These are phyloP conservation scores for Labeo rohita DNA, from an alignment of 2,113 vertebrate genomes.

Conservation along the genomic window DNA sequence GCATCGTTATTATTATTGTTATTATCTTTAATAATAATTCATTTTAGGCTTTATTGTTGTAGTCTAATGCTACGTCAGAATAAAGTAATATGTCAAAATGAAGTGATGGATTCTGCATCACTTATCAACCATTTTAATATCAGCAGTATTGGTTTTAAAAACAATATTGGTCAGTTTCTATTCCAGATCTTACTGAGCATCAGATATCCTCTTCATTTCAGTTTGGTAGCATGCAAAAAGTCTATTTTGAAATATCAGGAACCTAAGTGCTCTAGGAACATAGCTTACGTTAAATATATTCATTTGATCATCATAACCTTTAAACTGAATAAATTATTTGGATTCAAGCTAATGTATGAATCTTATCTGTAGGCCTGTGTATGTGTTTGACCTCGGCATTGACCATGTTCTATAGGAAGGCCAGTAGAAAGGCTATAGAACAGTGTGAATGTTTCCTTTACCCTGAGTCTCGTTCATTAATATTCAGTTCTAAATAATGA, in stretches of 20 bases:
- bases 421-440: constrained; percentile 6
- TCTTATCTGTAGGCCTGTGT: not conserved
- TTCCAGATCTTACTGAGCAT: not conserved
- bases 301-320: not conserved
- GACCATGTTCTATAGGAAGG: not conserved
- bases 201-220: not conserved
- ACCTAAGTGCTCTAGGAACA: not conserved
- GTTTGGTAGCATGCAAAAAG: not conserved
- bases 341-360: not conserved
- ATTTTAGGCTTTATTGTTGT: too few species aligned
- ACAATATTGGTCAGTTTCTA: not conserved
- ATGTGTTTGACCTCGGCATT: not conserved
- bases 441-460: not conserved
- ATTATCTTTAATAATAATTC: too few species aligned
- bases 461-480: constrained; percentile 4
- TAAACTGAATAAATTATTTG: not conserved
- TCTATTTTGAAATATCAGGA: not conserved
- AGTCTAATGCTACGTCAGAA: not conserved
- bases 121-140: not conserved
- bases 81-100: not conserved
- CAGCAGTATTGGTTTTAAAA: not conserved
- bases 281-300: not conserved
- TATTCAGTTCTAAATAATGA: constrained; percentile 54
- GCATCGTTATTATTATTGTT: too few species aligned
- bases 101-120: not conserved